A percentile compares a stretch with the other conserved stretches of the same genome.
Evolutionary conservation across 2,797 vertebrate genomes (phyloP).

Genomic region (Platyrinchus mystaceus): DNA sequence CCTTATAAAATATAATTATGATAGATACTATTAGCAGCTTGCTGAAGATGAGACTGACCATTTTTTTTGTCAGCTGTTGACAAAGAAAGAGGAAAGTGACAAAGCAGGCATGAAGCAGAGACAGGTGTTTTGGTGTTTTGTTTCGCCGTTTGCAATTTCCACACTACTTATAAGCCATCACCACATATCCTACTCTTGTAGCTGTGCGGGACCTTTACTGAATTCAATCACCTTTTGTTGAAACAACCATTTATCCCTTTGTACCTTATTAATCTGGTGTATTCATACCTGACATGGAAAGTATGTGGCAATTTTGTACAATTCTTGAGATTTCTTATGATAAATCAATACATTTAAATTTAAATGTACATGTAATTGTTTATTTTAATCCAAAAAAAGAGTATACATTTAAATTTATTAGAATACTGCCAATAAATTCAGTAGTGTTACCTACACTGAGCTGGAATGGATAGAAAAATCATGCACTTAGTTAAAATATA

Average conservation of each 20-base stretch:
- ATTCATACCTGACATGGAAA: not conserved
- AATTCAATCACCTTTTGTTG: not conserved
- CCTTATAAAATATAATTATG: not conserved
- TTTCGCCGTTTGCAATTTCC: not conserved
- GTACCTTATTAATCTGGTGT: not conserved
- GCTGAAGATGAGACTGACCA: not conserved
- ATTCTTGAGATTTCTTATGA: not conserved
- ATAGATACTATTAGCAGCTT: not conserved
- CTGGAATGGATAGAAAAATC: not conserved
- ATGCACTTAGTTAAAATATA: not conserved
- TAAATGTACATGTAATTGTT: not conserved
- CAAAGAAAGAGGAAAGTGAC: not conserved
- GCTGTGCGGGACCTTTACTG: not conserved
- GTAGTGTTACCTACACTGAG: not conserved
- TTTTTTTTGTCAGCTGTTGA: not conserved
- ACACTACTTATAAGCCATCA: not conserved
- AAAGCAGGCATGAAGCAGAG: not conserved
- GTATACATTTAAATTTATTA: not conserved
- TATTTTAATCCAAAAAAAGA: not conserved
- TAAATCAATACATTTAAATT: not conserved
- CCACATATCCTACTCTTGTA: not conserved
- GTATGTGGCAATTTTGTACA: not conserved
- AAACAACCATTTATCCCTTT: not conserved
- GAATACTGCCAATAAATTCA: not conserved
- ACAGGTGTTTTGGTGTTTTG: not conserved